These are phyloP conservation scores for Agriotes lineatus DNA, from an alignment of 2,888 invertebrate genomes.

Conservation along the genomic window DNA sequence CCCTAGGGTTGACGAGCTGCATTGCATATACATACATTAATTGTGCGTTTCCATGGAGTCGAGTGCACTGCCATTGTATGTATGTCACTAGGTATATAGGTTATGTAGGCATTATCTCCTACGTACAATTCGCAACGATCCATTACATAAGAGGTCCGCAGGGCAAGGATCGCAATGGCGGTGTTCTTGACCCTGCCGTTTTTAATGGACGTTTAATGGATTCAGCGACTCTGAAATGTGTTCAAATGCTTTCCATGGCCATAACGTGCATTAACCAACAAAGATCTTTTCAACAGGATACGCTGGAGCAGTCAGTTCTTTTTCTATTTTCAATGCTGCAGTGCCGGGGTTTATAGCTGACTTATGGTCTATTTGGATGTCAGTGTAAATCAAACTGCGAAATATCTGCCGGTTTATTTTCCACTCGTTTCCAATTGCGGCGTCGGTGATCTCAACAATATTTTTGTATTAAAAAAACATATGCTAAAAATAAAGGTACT, in stretches of 20 bases:
- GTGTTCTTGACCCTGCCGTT: slow-evolving; percentile 38
- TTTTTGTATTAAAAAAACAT: slow-evolving; percentile 21
- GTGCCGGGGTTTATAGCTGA: slow-evolving; percentile 43
- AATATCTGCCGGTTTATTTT: slow-evolving; percentile 34
- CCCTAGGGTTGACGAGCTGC: slow-evolving; percentile 36
- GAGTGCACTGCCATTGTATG: slow-evolving; percentile 55
- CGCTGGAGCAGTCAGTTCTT: slow-evolving; percentile 26
- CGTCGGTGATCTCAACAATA: slow-evolving; percentile 30
- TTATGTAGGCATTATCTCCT: slow-evolving; percentile 41
- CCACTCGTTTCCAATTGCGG: slow-evolving; percentile 21
- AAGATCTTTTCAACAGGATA: slow-evolving; percentile 40
- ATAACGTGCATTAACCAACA: slow-evolving; percentile 41
- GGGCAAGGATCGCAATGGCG: slow-evolving; percentile 18
- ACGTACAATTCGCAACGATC: slow-evolving; percentile 12
- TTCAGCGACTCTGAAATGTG: slow-evolving; percentile 42
- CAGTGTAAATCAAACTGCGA: slow-evolving; percentile 49
- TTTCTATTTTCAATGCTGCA: slow-evolving; percentile 34
- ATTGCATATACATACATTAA: slow-evolving; percentile 49
- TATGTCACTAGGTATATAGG: slow-evolving; percentile 63
- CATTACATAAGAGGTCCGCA: background rate
- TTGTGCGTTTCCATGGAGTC: slow-evolving; percentile 55
- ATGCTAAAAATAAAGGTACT: too few species aligned
- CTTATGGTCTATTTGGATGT: slow-evolving; percentile 46
- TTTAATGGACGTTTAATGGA: slow-evolving; percentile 37
- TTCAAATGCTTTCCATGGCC: slow-evolving; percentile 32